Evolutionary conservation across 2,797 vertebrate species (phyloP), one percentile per base, ranked within the genome.

Genomic region (Pempheris klunzingeri): DNA sequence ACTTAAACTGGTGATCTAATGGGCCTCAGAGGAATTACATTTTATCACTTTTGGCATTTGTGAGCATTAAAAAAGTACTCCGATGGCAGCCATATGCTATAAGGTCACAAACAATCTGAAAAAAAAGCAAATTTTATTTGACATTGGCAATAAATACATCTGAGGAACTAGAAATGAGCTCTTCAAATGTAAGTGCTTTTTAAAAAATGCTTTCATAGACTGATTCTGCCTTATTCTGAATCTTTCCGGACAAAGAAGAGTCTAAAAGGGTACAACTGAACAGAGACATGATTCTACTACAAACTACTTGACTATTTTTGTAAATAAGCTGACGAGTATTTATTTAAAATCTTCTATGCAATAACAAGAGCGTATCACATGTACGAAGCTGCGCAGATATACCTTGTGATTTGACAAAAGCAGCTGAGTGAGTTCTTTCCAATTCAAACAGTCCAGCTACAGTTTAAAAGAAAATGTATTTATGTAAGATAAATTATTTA

Each of bases 401-500:
- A 28, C 4, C 5, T 7, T 6, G 22, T 7, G 59, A 41, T 69
- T 72, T 12, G 63, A 54, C 68, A 18, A 63, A 65, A 36, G 2
- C 75, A 76, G 72, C 73, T 4, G 71, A 85, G 39, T 38, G 13
- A 65, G 55, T 17, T 74, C 69, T 62, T 64, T 26, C 22, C 39
- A 32, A 32, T 49, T 24, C 26, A 74, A 41, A 53, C 38, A 68
- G 43, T 76, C 54, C 50, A 74, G 61, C 61, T 66, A 63, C 26
- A 34, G 39, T 60, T 47, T 47, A 39, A 34, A 69, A 80, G 55
- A 24, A 58, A 69, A 57, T 59, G 81, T 94, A 94, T 94, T 94
- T 94, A 94, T 95, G 89, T 88, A 87, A 71, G 38, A 90, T 93
- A 94, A 95, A 72, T 94, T 95, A 96, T 96, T 96, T 96, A 96